Conservation (phyloP, 2,888 invertebrate species). For the Galerucella nymphaeae region DNA sequence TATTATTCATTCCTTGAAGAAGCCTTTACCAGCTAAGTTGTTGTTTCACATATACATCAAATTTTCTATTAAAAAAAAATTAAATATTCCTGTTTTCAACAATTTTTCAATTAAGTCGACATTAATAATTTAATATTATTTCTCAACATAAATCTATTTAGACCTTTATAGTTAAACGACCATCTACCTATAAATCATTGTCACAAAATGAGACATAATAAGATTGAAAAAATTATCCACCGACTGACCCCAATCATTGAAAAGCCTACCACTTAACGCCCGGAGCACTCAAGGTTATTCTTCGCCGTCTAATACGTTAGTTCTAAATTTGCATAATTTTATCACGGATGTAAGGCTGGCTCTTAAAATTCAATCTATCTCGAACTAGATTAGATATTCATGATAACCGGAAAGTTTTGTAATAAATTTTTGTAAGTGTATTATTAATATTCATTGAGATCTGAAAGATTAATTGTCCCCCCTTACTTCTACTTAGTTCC, state of each 20-base stretch:
- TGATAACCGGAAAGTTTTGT: background rate
- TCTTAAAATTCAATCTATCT: background rate
- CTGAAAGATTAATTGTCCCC: no score
- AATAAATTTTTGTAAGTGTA: no score
- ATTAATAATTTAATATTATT: background rate
- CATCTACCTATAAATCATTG: slow-evolving; percentile 13
- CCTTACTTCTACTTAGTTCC: no score
- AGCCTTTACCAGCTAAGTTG: no score
- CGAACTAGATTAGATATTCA: background rate
- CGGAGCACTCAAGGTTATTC: slow-evolving; percentile 23
- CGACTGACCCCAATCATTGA: slow-evolving; percentile 28
- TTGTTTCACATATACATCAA: no score
- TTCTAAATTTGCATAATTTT: slow-evolving; percentile 27
- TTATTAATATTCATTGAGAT: no score
- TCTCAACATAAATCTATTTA: background rate
- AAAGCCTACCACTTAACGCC: slow-evolving; percentile 21
- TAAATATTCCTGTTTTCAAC: background rate
- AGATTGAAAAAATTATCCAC: slow-evolving; percentile 22
- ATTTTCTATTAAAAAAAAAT: no score
- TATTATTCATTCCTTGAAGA: no score
- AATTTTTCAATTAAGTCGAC: background rate
- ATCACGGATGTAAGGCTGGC: slow-evolving; percentile 22
- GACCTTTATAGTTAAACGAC: background rate
- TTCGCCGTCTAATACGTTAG: slow-evolving; percentile 24
- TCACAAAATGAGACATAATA: slow-evolving; percentile 7